Conservation (phyloP, 92 coral and sea anemone genomes). For the Metridium senile region DNA sequence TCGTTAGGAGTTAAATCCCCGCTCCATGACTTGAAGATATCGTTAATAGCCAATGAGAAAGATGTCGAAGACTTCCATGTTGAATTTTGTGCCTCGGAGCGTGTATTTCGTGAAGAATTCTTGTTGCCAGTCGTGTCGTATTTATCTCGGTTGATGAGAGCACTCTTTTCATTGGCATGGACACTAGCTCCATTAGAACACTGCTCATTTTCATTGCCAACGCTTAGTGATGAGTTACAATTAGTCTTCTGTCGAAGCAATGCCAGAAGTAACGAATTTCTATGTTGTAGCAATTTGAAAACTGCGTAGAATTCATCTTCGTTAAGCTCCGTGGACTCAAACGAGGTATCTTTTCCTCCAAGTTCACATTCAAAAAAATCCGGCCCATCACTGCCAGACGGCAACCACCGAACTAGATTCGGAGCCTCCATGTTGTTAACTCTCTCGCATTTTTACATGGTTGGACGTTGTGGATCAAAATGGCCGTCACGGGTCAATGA, state of each 20-base stretch:
- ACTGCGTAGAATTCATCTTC: conserved; percentile 51
- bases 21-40: not conserved
- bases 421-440: conserved; percentile 34
- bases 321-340: conserved; percentile 31
- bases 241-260: conserved; percentile 26
- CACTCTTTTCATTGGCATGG: conserved; percentile 10
- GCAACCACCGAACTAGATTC: conserved; percentile 37
- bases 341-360: conserved; percentile 45
- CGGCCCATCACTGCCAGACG: conserved; percentile 37
- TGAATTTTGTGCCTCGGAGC: not conserved
- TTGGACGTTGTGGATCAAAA: conserved; percentile 4
- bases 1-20: conserved; percentile 14
- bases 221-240: too few species aligned
- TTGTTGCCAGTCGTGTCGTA: conserved; percentile 19
- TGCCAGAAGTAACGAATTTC: conserved; percentile 50
- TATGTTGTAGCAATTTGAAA: conserved; percentile 49
- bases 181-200: not conserved
- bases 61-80: not conserved
- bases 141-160: not conserved
- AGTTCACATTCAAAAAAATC: conserved; percentile 49
- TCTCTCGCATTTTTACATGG: not conserved
- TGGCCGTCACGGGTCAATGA: conserved; percentile 26
- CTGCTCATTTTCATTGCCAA: too few species aligned
- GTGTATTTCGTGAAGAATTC: not conserved
- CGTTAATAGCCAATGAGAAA: not conserved